Base-by-base conservation (phyloP, 2,888 invertebrate species). In the Steinernema hermaphroditum region DNA sequence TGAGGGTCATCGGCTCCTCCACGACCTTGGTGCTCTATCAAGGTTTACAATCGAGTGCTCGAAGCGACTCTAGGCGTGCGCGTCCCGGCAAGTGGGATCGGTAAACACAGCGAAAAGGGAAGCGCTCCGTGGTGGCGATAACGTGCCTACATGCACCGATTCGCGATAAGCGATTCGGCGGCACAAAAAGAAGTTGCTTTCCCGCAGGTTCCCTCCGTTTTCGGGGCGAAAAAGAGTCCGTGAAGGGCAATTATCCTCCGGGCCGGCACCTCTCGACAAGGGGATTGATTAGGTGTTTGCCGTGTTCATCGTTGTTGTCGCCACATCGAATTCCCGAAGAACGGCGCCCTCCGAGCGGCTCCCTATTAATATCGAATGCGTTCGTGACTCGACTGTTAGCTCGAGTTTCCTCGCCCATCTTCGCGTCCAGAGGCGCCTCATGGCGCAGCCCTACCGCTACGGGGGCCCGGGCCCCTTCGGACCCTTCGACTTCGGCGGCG, bases 291-390 rank as follows among this genome's bases (percentile, higher is more conserved):
- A 34, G 32, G 62, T 34, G 62, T 62, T 62, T 62, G 16, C 22
- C 32, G 62, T 62, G 62, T 54, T 54, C 22, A 22, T 62, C 62
- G 62, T 32, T 34, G 6, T 32, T 4, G 4, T 37, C 37, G 29
- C 16, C 9, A 62, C 16, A 32, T 54, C 4, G 24, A 8, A 14
- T 46, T 46, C 46, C n/a, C 46, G 46, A 46, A n/a, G 46, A 46
- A 46, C 22, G 37, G 37, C 37, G 37, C 37, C 37, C 37, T n/a
- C n/a, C n/a, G n/a, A n/a, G n/a, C 54, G 12, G 4, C 54, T 12
- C 54, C 27, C 29, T 19, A 62, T 62, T 62, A 62, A 62, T 62
- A 62, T 29, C 62, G 12, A 32, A 62, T 62, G 32, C 62, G 62
- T 32, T 62, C 62, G 62, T 32, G 62, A 29, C 32, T 62, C n/a